These are phyloP conservation scores for Lates japonicus DNA, from an alignment of 2,797 vertebrate species.

Conservation along the genomic window DNA sequence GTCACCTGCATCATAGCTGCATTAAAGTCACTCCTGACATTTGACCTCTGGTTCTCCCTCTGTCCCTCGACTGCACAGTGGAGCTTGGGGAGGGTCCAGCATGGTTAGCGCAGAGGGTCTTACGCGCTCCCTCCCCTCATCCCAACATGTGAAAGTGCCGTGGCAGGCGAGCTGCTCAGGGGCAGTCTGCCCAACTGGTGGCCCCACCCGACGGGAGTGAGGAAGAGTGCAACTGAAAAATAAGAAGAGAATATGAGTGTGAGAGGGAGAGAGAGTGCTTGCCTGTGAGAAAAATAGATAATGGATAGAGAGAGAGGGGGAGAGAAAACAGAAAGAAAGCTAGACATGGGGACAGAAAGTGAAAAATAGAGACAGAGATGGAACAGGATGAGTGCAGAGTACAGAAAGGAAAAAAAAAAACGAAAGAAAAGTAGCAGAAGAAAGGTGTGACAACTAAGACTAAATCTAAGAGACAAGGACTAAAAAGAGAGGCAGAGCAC, in stretches of 20 bases:
- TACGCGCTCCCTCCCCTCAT: not conserved
- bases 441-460: conserved; percentile 63
- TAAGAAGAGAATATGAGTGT: conserved; percentile 20
- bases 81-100: conserved; percentile 42
- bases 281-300: conserved; percentile 34
- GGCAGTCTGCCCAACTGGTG: conserved; percentile 46
- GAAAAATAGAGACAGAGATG: conserved; percentile 64
- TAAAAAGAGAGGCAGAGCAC: conserved; percentile 17
- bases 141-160: conserved; percentile 33
- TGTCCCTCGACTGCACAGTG: conserved; percentile 47
- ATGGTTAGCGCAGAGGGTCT: conserved; percentile 51
- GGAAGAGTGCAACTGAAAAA: conserved; percentile 25
- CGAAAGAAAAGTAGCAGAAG: conserved; percentile 52
- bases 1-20: conserved; percentile 28
- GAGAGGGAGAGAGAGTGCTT: conserved; percentile 9
- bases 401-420: conserved; percentile 28
- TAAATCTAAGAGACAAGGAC: conserved; percentile 68
- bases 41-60: conserved; percentile 60
- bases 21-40: conserved; percentile 43
- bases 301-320: conserved; percentile 6
- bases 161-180: conserved; percentile 47
- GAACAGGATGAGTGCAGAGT: conserved; percentile 45
- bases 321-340: not conserved
- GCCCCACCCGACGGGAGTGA: conserved; percentile 35
- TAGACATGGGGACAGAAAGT: conserved; percentile 37